phyloP scores from a whole-genome alignment of 2,888 invertebrate species.

The Subacronicta megacephala region DNA sequence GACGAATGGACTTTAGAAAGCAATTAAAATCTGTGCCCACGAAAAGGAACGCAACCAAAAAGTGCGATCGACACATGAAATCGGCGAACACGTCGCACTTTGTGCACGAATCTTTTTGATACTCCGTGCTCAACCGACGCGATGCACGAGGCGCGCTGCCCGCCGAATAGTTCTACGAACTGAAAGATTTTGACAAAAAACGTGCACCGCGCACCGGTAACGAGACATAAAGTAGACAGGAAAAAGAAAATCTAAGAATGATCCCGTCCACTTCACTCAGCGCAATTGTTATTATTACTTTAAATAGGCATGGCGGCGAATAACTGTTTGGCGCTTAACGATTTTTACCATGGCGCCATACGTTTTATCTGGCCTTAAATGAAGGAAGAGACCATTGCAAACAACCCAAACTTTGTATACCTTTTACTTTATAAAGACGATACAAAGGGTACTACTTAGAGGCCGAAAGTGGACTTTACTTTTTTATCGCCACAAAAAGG shows the following conservation, averaged over 20 bases:
- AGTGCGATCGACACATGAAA: constrained; percentile 80
- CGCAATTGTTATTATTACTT: constrained; percentile 52
- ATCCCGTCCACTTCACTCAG: constrained; percentile 34
- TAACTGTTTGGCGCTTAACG: constrained; percentile 46
- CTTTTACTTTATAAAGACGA: constrained; percentile 68
- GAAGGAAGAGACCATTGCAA: constrained; percentile 63
- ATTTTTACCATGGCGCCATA: constrained; percentile 58
- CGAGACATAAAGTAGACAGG: constrained; percentile 52
- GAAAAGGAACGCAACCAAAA: constrained; percentile 75
- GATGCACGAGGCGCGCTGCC: constrained; percentile 57
- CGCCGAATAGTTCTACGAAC: constrained; percentile 65
- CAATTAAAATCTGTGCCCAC: constrained; percentile 86
- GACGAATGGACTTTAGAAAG: constrained; percentile 87
- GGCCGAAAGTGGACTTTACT: constrained; percentile 73
- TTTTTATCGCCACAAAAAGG: constrained; percentile 83
- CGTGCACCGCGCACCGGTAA: constrained; percentile 45
- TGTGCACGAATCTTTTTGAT: constrained; percentile 65
- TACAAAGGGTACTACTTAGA: constrained; percentile 70
- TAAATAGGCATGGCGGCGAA: constrained; percentile 34
- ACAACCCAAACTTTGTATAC: constrained; percentile 70
- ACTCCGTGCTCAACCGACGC: constrained; percentile 49
- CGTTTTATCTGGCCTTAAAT: constrained; percentile 62
- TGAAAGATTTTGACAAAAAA: constrained; percentile 71
- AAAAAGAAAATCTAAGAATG: constrained; percentile 57
- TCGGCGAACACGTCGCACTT: constrained; percentile 70